These are phyloP conservation scores for Oeneis ivallda DNA, from an alignment of 2,888 invertebrate species.

Conservation along the genomic window DNA sequence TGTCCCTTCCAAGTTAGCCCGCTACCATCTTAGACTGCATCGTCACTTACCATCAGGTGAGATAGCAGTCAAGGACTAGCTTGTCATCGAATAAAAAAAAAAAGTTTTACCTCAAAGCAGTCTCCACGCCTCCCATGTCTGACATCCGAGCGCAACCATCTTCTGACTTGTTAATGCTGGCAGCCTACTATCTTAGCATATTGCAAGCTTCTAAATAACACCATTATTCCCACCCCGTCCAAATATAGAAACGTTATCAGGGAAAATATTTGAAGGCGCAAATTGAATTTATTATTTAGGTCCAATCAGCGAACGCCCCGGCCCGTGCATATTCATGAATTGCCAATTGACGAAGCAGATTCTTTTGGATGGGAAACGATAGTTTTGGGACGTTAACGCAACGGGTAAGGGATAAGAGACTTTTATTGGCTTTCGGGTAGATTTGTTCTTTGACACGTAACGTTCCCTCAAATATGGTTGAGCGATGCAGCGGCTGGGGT, in stretches of 20 bases:
- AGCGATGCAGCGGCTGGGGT: too few species aligned
- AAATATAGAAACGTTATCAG: constrained; percentile 72
- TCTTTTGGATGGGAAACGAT: constrained; percentile 35
- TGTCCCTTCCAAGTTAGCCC: too few species aligned
- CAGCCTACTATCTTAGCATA: constrained; percentile 81
- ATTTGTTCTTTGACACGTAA: background rate
- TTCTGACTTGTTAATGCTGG: constrained; percentile 79
- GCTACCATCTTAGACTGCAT: too few species aligned
- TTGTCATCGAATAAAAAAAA: too few species aligned
- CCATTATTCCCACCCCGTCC: constrained; percentile 74
- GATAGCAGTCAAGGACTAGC: too few species aligned
- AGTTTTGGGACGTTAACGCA: constrained; percentile 34
- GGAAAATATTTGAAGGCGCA: constrained; percentile 76
- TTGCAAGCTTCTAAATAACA: constrained; percentile 79
- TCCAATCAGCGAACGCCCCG: constrained; percentile 61
- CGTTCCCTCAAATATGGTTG: too few species aligned
- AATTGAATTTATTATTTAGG: constrained; percentile 80
- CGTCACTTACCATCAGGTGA: too few species aligned
- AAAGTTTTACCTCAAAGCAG: constrained; percentile 5
- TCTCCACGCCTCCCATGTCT: constrained; percentile 50
- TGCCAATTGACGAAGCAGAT: constrained; percentile 42
- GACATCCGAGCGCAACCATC: constrained; percentile 67
- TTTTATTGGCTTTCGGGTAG: background rate
- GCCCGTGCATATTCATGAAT: constrained; percentile 49
- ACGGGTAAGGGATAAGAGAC: constrained; percentile 28